Conservation (phyloP, 2,797 vertebrate species). For the Molossus alvarezi region DNA sequence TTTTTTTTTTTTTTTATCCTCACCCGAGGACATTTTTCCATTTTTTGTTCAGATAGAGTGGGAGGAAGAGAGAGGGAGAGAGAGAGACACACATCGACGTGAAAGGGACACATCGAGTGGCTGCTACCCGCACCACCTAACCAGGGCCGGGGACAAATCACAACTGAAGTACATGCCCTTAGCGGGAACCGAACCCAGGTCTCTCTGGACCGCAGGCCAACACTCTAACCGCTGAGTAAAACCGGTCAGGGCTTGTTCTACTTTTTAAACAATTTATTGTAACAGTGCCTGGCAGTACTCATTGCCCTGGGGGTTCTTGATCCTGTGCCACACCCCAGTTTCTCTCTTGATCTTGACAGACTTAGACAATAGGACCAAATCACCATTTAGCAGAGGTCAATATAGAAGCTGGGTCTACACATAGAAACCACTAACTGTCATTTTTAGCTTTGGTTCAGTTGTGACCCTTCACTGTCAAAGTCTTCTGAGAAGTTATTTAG, state of each 20-base stretch:
- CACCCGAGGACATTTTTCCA: too few species aligned
- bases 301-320: conserved; percentile 24
- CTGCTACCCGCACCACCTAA: too few species aligned
- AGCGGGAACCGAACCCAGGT: too few species aligned
- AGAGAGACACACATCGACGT: too few species aligned
- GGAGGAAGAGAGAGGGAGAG: too few species aligned
- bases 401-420: not conserved
- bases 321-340: not conserved
- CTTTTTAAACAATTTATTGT: conserved; percentile 54
- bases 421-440: not conserved
- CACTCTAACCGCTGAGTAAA: too few species aligned
- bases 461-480: conserved; percentile 29
- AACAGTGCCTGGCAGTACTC: conserved; percentile 31
- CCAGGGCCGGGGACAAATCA: too few species aligned
- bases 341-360: conserved; percentile 57
- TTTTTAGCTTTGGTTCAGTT: conserved; percentile 28
- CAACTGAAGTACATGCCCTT: too few species aligned
- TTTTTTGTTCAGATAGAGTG: too few species aligned
- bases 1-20: not conserved
- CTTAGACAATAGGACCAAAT: conserved; percentile 57
- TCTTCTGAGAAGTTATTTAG: not conserved
- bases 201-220: too few species aligned
- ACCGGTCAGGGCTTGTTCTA: not conserved
- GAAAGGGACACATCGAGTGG: too few species aligned
- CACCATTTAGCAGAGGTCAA: conserved; percentile 44